Evolutionary conservation across 2,888 invertebrate species (phyloP), one percentile per base, ranked within the genome.

Genomic region (Pyrrhosoma nymphula): DNA sequence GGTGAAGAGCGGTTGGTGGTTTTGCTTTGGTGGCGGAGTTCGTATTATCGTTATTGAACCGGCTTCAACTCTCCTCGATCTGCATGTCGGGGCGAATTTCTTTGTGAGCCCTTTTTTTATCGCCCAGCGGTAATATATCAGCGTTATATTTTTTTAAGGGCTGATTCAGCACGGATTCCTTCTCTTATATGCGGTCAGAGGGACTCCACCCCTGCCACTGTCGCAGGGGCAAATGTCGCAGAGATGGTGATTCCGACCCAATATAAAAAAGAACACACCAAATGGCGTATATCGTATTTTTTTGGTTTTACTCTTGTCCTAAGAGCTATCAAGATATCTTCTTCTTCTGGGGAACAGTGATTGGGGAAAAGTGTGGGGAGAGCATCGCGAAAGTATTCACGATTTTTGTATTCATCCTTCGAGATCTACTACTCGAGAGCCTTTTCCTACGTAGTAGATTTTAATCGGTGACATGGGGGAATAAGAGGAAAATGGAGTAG

Each of bases 271-370:
- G 18, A 82, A 30, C 35, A 10, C 23, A 35, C n/a, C 35, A 4
- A 20, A 60, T 8, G 1, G 60, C 18, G 1, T 20, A 20, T 82
- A 30, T 82, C 12, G 82, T 82, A 35, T 35, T 82, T 82, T 82
- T 82, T 82, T 69, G 12, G 12, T 6, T 26, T 23, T n/a, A 69
- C 16, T 35, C 18, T 6, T 35, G 16, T 35, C 30, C 10, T 82
- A 82, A 82, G n/a, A 18, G 82, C 82, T 35, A 82, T 82, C 82
- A 14, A 30, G 82, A 82, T 82, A 82, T 82, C 82, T 82, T 82
- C 75, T n/a, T 69, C 69, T 69, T 56, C 56, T 56, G 35, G 82
- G n/a, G 82, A 82, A 16, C 26, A 82, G 82, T 82, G 82, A 82
- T 82, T 82, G 35, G 82, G 14, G 35, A 8, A 69, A 69, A 60